Conservation (phyloP, 2,113 vertebrate species). For the Clarias batrachus region DNA sequence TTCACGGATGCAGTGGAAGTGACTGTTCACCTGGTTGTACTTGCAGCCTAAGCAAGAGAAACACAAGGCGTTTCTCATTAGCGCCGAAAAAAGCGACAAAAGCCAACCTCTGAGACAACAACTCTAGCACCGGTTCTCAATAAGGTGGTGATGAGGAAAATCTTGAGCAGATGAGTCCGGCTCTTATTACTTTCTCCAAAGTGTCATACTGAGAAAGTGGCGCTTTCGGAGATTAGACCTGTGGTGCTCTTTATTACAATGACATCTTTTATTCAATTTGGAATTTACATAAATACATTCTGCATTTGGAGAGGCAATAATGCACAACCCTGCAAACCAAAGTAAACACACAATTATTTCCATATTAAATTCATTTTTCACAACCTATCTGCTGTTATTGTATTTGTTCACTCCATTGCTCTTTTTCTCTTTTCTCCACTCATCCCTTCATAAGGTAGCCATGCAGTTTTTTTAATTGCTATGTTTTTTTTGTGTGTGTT, state of each 20-base stretch:
- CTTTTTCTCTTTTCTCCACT: slow-evolving; percentile 62
- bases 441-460: slow-evolving; percentile 42
- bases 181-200: slow-evolving; percentile 39
- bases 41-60: slow-evolving; percentile 84
- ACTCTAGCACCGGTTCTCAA: slow-evolving; percentile 35
- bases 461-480: slow-evolving; percentile 70
- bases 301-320: slow-evolving; percentile 79
- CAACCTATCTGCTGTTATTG: slow-evolving; percentile 72
- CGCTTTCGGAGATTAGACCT: slow-evolving; percentile 74
- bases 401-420: slow-evolving; percentile 62
- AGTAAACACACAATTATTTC: slow-evolving; percentile 81
- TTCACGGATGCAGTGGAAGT: slow-evolving; percentile 98
- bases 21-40: slow-evolving; percentile 98
- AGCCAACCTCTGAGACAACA: slow-evolving; percentile 15
- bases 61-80: slow-evolving; percentile 19
- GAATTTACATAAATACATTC: slow-evolving; percentile 83
- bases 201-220: slow-evolving; percentile 75
- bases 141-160: slow-evolving; percentile 45
- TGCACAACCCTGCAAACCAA: slow-evolving; percentile 77
- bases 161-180: slow-evolving; percentile 58
- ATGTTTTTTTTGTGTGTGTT: slow-evolving; percentile 60
- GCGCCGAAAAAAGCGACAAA: slow-evolving; percentile 8
- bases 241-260: slow-evolving; percentile 80
- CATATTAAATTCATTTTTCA: slow-evolving; percentile 81
- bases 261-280: slow-evolving; percentile 80